Base-by-base conservation (phyloP, 2,113 vertebrate genomes). In the Athene cunicularia region DNA sequence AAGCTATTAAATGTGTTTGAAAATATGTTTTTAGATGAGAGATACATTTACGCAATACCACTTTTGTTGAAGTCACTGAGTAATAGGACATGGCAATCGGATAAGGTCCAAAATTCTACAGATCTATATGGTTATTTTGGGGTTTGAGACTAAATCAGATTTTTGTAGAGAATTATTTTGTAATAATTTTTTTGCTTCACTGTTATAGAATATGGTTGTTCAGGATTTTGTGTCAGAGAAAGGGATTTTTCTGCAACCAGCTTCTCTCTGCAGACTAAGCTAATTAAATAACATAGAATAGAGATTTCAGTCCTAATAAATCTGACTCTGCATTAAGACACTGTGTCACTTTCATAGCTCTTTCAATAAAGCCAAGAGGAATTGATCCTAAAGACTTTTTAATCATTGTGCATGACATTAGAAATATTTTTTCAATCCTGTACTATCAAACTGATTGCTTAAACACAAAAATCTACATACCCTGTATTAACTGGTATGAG, bases 251-350 rank as follows among this genome's bases (percentile, higher is more conserved):
- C 19, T 96, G 41, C 56, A 71, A 86, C 55, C 41, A 95, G 41
- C 35, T 95, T 96, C 62, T 84, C 81, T 97, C 93, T 80, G 49
- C 27, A 95, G 86, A 96, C 6, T 87, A 22, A 90, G 41, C 28
- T 97, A 98, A 97, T 97, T 96, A 98, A 97, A 93, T 97, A 88
- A 82, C 97, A 96, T 19, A 72, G 64, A 97, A 80, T 18, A 95
- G 56, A 96, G 84, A 96, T 95, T 98, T 98, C 88, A 75, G 72
- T 30, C 23, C 18, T 95, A 94, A 97, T 95, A 98, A 96, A 98
- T 96, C 74, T 97, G 90, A 71, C 49, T 93, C 18, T 93, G 9
- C 86, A 73, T 96, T 97, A 96, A 96, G 77, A 92, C 43, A 93
- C 55, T 85, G 15, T 97, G 87, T 90, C 94, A 94, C 52, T 96